Base-by-base conservation (phyloP, 2,888 invertebrate genomes). In the Cosmorhoe ocellata region DNA sequence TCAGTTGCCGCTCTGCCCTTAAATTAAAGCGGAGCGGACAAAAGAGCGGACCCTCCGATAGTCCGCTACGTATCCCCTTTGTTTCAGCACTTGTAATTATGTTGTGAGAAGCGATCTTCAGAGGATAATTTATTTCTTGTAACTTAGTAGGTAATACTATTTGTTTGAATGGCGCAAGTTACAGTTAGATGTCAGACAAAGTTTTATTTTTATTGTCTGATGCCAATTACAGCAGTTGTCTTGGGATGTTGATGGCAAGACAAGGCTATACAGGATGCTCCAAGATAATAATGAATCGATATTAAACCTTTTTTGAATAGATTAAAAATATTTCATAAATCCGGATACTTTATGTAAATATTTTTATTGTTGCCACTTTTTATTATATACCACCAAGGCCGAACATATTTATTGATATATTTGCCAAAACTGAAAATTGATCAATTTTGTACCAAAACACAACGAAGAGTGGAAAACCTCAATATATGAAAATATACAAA, bases 41-140 rank as follows among this genome's bases (percentile, higher is more conserved):
- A n/a, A n/a, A 22, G 30, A 38, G 3, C 18, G 18, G 18, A 18
- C 18, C 24, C 24, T 2, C 7, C 10, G 9, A 27, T 27, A 9
- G 27, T 50, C 49, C 49, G 49, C 49, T 50, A 2, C 31, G 12
- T 39, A 10, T 38, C 31, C 10, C 3, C 4, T 18, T 9, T 1
- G 6, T 6, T 26, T 8, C 5, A 50, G 22, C 32, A 26, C 18
- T 38, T 38, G 51, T 54, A 56, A 54, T 56, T 59, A 56, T 44
- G 49, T 59, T 51, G 54, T 54, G 50, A 53, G 49, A 46, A 49
- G 41, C 49, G 54, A 51, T 56, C 49, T 52, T 43, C 38, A 22
- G 49, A 49, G 49, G 49, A 39, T 50, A 50, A 50, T 39, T 43
- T 38, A 50, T 49, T 28, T 43, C 43, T 42, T 18, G 38, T 43